Evolutionary conservation across 2,888 invertebrate genomes (phyloP).

Genomic region (Tiphia femorata): DNA sequence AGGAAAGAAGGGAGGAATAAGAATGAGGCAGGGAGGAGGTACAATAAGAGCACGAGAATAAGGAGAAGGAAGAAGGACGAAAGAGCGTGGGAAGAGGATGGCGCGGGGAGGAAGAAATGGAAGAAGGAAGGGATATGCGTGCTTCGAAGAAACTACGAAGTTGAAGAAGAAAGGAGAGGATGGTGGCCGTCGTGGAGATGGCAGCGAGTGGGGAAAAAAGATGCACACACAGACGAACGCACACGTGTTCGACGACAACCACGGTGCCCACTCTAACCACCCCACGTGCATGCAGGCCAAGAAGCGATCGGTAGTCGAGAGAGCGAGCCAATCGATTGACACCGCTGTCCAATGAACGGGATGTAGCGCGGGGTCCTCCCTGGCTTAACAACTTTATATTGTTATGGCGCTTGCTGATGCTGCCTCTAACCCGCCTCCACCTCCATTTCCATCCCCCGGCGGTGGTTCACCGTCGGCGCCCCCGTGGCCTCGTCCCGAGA

Average conservation of each 20-base stretch:
- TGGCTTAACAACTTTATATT: slow-evolving; percentile 36
- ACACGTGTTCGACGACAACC: not conserved
- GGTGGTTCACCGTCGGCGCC: too few species aligned
- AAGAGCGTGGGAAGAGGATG: not conserved
- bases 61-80: not conserved
- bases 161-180: too few species aligned
- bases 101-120: slow-evolving; percentile 10
- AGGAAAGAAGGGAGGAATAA: not conserved
- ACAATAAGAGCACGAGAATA: not conserved
- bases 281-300: not conserved
- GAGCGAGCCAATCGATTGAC: slow-evolving; percentile 13
- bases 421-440: slow-evolving; percentile 5
- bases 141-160: too few species aligned
- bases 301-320: too few species aligned
- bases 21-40: not conserved
- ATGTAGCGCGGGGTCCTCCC: slow-evolving; percentile 3
- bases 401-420: slow-evolving; percentile 22
- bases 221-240: not conserved
- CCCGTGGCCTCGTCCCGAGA: too few species aligned
- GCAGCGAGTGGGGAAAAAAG: too few species aligned
- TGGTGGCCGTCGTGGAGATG: too few species aligned
- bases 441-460: too few species aligned
- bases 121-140: slow-evolving; percentile 1
- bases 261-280: too few species aligned
- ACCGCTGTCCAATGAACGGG: slow-evolving; percentile 28